These are phyloP conservation scores for Meriones unguiculatus DNA, from an alignment of 2,113 vertebrate genomes.

Conservation along the genomic window DNA sequence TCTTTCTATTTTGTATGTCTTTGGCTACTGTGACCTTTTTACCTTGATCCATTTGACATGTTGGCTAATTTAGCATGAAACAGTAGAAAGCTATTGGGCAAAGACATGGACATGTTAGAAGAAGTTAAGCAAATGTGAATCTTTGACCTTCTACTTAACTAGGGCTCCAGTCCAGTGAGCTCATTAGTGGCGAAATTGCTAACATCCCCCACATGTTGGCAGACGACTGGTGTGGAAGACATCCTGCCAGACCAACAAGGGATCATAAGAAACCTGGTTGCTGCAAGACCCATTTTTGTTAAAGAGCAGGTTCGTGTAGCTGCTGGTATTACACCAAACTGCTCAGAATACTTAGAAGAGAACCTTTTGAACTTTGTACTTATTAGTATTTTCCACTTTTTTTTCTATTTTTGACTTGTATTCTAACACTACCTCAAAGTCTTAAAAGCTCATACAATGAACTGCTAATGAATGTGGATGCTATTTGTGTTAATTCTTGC, in stretches of 20 bases:
- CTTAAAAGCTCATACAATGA: constrained; percentile 64
- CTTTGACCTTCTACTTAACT: constrained; percentile 82
- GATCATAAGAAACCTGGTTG: constrained; percentile 76
- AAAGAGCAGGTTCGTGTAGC: constrained; percentile 82
- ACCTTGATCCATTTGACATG: constrained; percentile 68
- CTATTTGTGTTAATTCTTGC: constrained; percentile 76
- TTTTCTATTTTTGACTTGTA: constrained; percentile 80
- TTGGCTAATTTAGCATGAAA: constrained; percentile 70
- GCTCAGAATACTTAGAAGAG: constrained; percentile 82
- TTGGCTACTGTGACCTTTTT: constrained; percentile 61
- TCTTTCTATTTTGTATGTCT: constrained; percentile 65
- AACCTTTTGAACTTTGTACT: constrained; percentile 82
- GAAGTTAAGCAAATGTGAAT: constrained; percentile 79
- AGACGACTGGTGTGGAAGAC: constrained; percentile 64
- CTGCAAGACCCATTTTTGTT: constrained; percentile 77
- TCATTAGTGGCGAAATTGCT: constrained; percentile 85
- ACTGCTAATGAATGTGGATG: constrained; percentile 83
- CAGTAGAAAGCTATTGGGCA: constrained; percentile 5
- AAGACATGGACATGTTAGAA: constrained; percentile 45
- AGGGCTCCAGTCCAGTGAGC: constrained; percentile 78
- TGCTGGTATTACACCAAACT: constrained; percentile 79
- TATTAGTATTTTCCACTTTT: constrained; percentile 75
- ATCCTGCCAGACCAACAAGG: constrained; percentile 81
- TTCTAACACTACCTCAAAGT: constrained; percentile 66
- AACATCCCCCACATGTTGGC: constrained; percentile 75